These are phyloP conservation scores for Cheilosia impressa DNA, from an alignment of 2,888 invertebrate species.

Conservation along the genomic window DNA sequence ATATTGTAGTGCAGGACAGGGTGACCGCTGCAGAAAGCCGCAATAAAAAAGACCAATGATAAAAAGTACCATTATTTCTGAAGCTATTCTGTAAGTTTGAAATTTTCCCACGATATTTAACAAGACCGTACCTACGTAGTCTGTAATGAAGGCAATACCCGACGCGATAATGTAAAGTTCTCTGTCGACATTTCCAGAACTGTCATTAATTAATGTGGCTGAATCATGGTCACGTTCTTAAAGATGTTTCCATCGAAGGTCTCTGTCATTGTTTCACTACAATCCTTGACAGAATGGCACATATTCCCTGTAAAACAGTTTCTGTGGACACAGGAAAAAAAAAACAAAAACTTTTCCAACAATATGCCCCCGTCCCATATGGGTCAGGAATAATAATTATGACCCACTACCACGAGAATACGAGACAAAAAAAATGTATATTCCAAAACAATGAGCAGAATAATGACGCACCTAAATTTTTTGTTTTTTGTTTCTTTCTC, in stretches of 20 bases:
- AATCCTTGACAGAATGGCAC: conserved; percentile 49
- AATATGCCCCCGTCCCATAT: conserved; percentile 9
- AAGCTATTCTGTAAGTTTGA: too few relatives aligned
- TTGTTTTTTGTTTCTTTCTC: not conserved
- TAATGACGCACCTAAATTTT: conserved; percentile 49
- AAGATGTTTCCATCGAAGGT: conserved; percentile 24
- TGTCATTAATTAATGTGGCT: not conserved
- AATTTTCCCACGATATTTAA: too few relatives aligned
- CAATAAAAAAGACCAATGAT: too few relatives aligned
- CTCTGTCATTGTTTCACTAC: conserved; percentile 30
- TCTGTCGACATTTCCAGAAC: too few relatives aligned
- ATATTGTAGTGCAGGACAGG: too few relatives aligned
- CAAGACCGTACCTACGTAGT: too few relatives aligned
- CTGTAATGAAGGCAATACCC: too few relatives aligned
- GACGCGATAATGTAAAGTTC: too few relatives aligned
- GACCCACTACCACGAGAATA: conserved; percentile 22
- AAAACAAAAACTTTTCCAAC: not conserved
- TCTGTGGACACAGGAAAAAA: too few relatives aligned
- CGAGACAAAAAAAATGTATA: conserved; percentile 5
- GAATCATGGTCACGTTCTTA: not conserved
- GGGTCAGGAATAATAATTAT: conserved; percentile 46
- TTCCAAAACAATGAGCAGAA: conserved; percentile 45
- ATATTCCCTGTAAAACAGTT: conserved; percentile 25
- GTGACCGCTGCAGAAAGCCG: too few relatives aligned
- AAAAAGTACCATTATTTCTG: too few relatives aligned